These are phyloP conservation scores for Ammospiza nelsoni DNA, from an alignment of 2,113 vertebrate species.

Conservation along the genomic window DNA sequence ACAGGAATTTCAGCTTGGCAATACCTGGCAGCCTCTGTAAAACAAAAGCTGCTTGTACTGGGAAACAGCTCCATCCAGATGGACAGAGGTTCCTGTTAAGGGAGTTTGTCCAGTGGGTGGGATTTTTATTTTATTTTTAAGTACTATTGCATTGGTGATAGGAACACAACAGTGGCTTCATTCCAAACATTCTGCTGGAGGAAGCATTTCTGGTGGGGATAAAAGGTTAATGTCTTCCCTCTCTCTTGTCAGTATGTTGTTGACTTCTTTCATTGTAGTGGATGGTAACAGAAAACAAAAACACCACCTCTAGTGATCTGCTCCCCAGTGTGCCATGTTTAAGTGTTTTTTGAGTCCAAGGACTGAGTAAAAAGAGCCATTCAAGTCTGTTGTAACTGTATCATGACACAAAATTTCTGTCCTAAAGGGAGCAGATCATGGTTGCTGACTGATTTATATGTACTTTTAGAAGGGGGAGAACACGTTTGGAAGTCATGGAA, in stretches of 20 bases:
- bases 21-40: not conserved
- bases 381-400: not conserved
- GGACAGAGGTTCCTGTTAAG: not conserved
- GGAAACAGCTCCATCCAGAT: not conserved
- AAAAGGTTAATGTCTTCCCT: not conserved
- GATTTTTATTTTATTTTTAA: not conserved
- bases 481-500: not conserved
- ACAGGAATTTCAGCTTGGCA: not conserved
- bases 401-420: not conserved
- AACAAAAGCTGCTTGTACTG: not conserved
- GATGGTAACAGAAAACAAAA: not conserved
- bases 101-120: not conserved
- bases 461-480: not conserved
- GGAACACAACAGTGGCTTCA: not conserved
- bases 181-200: not conserved
- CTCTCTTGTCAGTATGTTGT: not conserved
- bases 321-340: not conserved
- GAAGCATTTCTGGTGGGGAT: not conserved
- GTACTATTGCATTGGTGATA: not conserved
- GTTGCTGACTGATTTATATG: not conserved
- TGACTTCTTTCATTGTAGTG: not conserved
- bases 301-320: not conserved
- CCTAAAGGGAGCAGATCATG: not conserved
- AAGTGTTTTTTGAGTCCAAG: not conserved
- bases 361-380: not conserved